Percentiles rank a stretch among this genome's conserved stretches.
Conservation (phyloP, 2,797 vertebrate species). For the Pseudomugil gertrudae region DNA sequence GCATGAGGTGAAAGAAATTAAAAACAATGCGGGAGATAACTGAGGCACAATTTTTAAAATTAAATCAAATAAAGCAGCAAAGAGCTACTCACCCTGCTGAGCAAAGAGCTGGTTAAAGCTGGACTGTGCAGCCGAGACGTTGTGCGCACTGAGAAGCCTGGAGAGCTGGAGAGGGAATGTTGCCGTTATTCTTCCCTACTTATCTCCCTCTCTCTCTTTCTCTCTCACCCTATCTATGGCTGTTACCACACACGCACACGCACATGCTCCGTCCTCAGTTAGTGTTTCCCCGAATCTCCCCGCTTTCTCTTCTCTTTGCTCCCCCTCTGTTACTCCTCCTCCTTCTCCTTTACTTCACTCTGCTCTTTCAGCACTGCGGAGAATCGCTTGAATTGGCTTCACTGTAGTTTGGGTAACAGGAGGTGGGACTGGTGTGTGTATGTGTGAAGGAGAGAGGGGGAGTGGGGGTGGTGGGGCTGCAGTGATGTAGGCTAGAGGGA, state of each 20-base stretch:
- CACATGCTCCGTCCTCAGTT: slow-evolving; percentile 30
- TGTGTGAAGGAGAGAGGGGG: slow-evolving; percentile 16
- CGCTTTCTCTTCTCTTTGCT: slow-evolving; percentile 24
- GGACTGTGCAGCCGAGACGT: slow-evolving; percentile 53
- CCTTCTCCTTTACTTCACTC: slow-evolving; percentile 57
- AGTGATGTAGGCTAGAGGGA: slow-evolving; percentile 58
- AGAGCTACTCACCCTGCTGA: slow-evolving; percentile 73
- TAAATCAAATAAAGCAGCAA: slow-evolving; percentile 3
- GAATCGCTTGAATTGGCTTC: slow-evolving; percentile 74
- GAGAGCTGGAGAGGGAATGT: slow-evolving; percentile 49
- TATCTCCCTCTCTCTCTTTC: slow-evolving; percentile 7
- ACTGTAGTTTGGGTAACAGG: slow-evolving; percentile 65
- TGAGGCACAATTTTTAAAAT: not conserved
- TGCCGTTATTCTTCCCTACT: slow-evolving; percentile 47
- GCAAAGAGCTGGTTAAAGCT: slow-evolving; percentile 59
- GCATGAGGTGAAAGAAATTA: not conserved
- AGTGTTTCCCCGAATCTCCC: slow-evolving; percentile 38
- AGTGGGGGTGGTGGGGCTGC: slow-evolving; percentile 17
- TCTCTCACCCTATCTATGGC: slow-evolving; percentile 27
- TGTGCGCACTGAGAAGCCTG: slow-evolving; percentile 64
- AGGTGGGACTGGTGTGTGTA: slow-evolving; percentile 56
- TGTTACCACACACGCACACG: slow-evolving; percentile 31
- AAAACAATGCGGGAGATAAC: not conserved
- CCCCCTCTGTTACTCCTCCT: slow-evolving; percentile 32
- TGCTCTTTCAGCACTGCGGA: slow-evolving; percentile 80